These are phyloP conservation scores for Echiichthys vipera DNA, from an alignment of 2,797 vertebrate genomes.

Conservation along the genomic window DNA sequence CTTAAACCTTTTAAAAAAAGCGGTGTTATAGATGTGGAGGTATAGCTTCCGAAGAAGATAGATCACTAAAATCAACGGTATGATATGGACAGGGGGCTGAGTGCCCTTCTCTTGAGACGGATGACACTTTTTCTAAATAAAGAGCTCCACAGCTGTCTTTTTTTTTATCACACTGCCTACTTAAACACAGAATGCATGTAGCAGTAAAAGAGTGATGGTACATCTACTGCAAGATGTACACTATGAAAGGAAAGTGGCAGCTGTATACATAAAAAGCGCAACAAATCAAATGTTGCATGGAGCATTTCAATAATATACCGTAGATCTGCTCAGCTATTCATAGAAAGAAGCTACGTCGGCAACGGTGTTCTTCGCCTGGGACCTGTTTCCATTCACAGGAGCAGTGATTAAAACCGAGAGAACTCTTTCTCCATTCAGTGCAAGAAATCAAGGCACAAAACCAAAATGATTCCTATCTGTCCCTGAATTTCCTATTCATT, in stretches of 20 bases:
- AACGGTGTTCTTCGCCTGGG: conserved; percentile 62
- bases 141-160: conserved; percentile 81
- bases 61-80: conserved; percentile 58
- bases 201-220: conserved; percentile 74
- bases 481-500: conserved; percentile 65
- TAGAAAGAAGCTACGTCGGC: conserved; percentile 70
- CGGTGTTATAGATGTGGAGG: conserved; percentile 20
- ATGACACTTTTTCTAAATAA: conserved; percentile 78
- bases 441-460: conserved; percentile 82
- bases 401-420: conserved; percentile 84
- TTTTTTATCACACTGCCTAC: conserved; percentile 78
- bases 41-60: conserved; percentile 58
- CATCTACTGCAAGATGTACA: conserved; percentile 72
- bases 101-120: conserved; percentile 64
- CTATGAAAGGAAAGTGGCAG: conserved; percentile 79
- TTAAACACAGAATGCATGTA: conserved; percentile 70
- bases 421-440: conserved; percentile 78
- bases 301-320: conserved; percentile 83
- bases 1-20: conserved; percentile 15
- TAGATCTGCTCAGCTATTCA: conserved; percentile 79
- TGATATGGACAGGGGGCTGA: conserved; percentile 59
- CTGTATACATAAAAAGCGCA: conserved; percentile 80
- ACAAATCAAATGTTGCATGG: conserved; percentile 71
- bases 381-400: conserved; percentile 79
- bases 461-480: conserved; percentile 81